phyloP scores from a whole-genome alignment of 2,113 vertebrate genomes.

The Gavia stellata region DNA sequence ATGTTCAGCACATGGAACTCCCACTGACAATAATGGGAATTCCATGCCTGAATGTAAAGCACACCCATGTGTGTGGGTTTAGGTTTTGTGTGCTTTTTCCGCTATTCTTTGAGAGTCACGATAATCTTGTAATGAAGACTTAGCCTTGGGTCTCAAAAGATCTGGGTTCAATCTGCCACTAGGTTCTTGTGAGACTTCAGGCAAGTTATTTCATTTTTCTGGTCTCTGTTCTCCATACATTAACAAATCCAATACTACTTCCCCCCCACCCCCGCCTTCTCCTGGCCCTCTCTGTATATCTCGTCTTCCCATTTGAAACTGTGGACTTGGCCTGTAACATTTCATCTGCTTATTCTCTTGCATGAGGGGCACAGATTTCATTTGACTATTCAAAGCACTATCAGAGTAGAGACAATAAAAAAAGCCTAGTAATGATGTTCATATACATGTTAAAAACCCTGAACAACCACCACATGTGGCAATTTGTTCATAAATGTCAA shows the following conservation, averaged over 20 bases:
- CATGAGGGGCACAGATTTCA: neutral
- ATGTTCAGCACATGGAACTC: constrained; percentile 39
- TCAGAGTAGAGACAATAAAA: neutral
- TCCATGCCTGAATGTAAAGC: constrained; percentile 20
- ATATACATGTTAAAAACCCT: neutral
- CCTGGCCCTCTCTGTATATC: neutral
- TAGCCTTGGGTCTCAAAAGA: neutral
- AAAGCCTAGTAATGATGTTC: neutral
- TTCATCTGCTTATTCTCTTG: neutral
- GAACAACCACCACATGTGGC: neutral
- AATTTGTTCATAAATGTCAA: neutral
- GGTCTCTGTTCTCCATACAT: neutral
- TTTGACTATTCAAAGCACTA: neutral
- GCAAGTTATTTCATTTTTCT: neutral
- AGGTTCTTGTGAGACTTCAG: neutral
- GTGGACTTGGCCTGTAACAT: neutral
- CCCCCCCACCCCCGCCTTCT: neutral
- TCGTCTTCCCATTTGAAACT: neutral
- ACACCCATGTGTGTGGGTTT: constrained; percentile 6
- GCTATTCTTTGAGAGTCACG: neutral
- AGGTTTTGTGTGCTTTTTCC: neutral
- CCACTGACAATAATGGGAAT: constrained; percentile 35
- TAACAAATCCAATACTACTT: neutral
- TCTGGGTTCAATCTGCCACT: neutral
- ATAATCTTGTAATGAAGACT: constrained; percentile 10